Evolutionary conservation across 2,888 invertebrate genomes (phyloP), one percentile per base, ranked within the genome.

Genomic region (Folsomia candida): DNA sequence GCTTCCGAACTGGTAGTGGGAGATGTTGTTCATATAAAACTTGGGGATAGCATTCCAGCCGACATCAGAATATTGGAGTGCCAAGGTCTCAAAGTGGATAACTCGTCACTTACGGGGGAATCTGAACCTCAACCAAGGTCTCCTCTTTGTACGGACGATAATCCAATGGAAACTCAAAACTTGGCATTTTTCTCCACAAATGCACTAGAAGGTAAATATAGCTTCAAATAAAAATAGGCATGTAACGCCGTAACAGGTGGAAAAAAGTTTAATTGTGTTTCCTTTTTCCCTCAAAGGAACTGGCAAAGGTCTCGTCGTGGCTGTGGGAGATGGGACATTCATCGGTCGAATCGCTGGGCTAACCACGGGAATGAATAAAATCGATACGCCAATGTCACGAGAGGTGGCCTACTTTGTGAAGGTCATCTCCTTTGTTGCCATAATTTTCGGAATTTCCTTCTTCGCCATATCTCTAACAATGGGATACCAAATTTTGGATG

Each of bases 341-440:
- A 89, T 89, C 83, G 91, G 91, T 27, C 87, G 88, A 81, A 90
- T 90, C 69, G 90, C 90, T 9, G 88, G 88, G 27, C 82, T 91
- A 67, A 88, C 90, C 0, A 87, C 89, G 0, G 88, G 87, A 2
- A 81, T 91, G 61, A 85, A 87, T 78, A 86, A 88, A 76, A 87
- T 87, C 75, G 87, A 89, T 81, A 91, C 92, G 0, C 92, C 92
- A 1, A 89, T 93, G 74, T 89, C 90, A 26, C 88, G 87, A 79
- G 92, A 93, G 84, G 90, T 93, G 73, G 85, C 84, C 27, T 88
- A 90, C 80, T 92, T 92, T 82, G 89, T 92, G 24, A 76, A 74
- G 63, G 37, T 73, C 18, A 78, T 79, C 29, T 76, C 76, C 0
- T 64, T 59, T 0, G 74, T 76, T 0, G 76, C 76, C 18, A 71